Conservation (phyloP, 2,113 vertebrate genomes). For the Osmerus mordax region DNA sequence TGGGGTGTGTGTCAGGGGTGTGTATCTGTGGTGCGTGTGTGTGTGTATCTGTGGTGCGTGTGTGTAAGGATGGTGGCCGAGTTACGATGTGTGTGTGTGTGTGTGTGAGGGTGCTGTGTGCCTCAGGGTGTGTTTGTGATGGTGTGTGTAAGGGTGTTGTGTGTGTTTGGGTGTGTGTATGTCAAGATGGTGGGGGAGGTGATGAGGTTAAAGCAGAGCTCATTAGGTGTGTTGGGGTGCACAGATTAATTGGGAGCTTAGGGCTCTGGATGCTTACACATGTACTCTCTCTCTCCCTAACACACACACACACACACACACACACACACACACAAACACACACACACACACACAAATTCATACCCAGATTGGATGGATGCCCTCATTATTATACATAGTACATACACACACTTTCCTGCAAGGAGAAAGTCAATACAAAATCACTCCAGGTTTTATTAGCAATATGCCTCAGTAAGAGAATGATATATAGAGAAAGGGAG, state of each 20-base stretch:
- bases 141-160: neutral
- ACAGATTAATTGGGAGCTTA: neutral
- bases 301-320: neutral
- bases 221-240: neutral
- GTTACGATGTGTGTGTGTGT: too few relatives aligned
- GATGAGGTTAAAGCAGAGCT: neutral
- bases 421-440: neutral
- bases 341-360: neutral
- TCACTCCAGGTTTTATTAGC: neutral
- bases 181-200: neutral
- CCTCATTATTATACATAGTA: too few relatives aligned
- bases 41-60: constrained; percentile 13
- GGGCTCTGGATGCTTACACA: neutral
- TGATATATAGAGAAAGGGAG: neutral
- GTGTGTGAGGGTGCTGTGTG: too few relatives aligned
- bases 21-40: neutral
- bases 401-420: too few relatives aligned
- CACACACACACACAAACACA: neutral
- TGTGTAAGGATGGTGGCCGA: neutral
- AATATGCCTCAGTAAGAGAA: neutral
- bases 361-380: too few relatives aligned
- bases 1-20: neutral
- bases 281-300: neutral
- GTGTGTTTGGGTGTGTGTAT: neutral
- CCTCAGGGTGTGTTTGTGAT: neutral